Conservation (phyloP, 2,113 vertebrate species). For the Notiomystis cincta region DNA sequence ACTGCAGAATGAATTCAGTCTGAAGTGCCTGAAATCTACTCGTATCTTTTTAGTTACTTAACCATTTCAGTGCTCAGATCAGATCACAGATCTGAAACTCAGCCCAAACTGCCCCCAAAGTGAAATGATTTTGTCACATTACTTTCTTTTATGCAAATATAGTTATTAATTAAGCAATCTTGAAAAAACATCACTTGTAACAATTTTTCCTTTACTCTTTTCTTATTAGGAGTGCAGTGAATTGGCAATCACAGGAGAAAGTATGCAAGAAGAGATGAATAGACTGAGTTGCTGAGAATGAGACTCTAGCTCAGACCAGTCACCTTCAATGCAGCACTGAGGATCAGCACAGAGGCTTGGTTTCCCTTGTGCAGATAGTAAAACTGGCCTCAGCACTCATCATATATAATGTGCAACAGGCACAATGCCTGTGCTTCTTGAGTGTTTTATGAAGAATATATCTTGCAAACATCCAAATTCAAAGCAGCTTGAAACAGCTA, state of each 20-base stretch:
- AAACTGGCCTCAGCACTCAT: neutral
- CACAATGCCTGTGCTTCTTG: neutral
- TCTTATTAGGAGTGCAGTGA: neutral
- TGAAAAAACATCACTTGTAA: neutral
- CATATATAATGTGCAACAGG: neutral
- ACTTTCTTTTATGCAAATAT: neutral
- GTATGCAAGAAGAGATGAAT: neutral
- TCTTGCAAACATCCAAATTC: neutral
- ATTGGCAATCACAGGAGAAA: neutral
- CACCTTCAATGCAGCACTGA: neutral
- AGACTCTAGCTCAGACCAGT: neutral
- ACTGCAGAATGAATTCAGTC: neutral
- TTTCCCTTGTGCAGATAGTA: neutral
- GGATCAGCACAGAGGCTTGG: neutral
- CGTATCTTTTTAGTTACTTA: neutral
- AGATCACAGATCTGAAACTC: neutral
- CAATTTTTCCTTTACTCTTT: neutral
- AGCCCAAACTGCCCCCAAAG: neutral
- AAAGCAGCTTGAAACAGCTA: neutral
- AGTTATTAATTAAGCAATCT: neutral
- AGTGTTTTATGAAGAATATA: neutral
- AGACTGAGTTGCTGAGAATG: neutral
- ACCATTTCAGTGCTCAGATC: neutral
- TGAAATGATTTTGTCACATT: accelerated
- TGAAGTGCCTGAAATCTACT: neutral